Evolutionary conservation across 2,113 vertebrate genomes (phyloP), one percentile per base, ranked within the genome.

Genomic region (Mastomys natalensis): DNA sequence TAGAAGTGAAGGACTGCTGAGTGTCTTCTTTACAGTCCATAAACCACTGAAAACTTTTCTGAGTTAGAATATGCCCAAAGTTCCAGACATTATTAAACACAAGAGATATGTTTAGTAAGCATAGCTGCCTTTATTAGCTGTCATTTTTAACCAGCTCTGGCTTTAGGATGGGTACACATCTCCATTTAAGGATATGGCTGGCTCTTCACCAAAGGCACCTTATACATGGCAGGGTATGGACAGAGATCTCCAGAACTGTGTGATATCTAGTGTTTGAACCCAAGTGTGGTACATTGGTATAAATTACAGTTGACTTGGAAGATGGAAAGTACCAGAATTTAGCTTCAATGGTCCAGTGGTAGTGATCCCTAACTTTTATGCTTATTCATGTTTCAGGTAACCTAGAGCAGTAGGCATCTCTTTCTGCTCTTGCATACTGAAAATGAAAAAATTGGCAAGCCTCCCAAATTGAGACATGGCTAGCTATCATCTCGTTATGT

Each of bases 331-430:
- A 6, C 21, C 9, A 21, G 77, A 11, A 11, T 89, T 64, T 16
- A 40, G 13, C 7, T 70, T 66, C 2, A 3, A 13, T 7, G 6
- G 31, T 55, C 48, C 10, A 8, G 78, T 12, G 34, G n/a, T 53
- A 24, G 11, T 17, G 43, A 2, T 4, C 1, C 0, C 7, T 64
- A 21, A n/a, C 5, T 0, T 26, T 24, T 10, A 12, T 16, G 7
- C 40, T 31, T 21, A 19, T 45, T 16, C 26, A 22, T 16, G 0
- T 4, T 29, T 77, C 21, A 3, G 64, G 43, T 37, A 21, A 73
- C 77, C 4, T 16, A 37, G 51, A 17, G 31, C 26, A 43, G 45
- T 10, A 31, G 19, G 4, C 7, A 37, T 43, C 1, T 3, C 1
- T 29, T 40, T 73, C 9, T 6, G 7, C 72, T 91, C 21, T 89